Conservation (phyloP, 1,140 invertebrate species). For the Trichonephila inaurata region DNA sequence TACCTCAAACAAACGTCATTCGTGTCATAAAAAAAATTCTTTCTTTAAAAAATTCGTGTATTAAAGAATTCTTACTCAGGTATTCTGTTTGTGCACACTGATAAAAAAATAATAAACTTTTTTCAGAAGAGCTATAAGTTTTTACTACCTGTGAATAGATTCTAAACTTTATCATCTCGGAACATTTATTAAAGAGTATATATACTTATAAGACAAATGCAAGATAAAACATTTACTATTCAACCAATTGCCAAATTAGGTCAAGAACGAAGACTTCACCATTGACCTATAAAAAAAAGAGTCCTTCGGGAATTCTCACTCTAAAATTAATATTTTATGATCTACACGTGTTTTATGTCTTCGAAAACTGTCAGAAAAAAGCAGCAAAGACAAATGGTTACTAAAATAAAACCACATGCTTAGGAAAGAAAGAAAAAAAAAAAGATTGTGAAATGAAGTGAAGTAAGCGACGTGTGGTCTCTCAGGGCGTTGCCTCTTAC, state of each 20-base stretch:
- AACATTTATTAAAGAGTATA: too few relatives aligned
- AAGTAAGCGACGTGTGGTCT: slow-evolving; percentile 4
- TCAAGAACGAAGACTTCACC: not conserved
- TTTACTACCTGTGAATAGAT: too few relatives aligned
- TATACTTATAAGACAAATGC: too few relatives aligned
- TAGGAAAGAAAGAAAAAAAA: not conserved
- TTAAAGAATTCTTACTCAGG: too few relatives aligned
- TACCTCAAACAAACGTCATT: too few relatives aligned
- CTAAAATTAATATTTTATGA: not conserved
- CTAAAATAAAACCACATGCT: not conserved
- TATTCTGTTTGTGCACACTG: too few relatives aligned
- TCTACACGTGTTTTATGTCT: not conserved
- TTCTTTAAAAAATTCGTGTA: too few relatives aligned
- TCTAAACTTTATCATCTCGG: too few relatives aligned
- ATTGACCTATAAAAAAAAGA: not conserved
- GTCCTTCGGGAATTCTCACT: not conserved
- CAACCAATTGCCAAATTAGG: not conserved
- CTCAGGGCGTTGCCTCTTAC: slow-evolving; percentile 18
- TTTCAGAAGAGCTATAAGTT: too few relatives aligned
- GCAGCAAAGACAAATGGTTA: not conserved
- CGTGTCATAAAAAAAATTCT: too few relatives aligned
- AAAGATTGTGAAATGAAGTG: not conserved
- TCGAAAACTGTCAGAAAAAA: not conserved
- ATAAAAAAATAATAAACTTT: too few relatives aligned
- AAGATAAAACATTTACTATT: too few relatives aligned